Base-by-base conservation (phyloP, 2,113 vertebrate genomes). In the Rhinolophus sinicus region DNA sequence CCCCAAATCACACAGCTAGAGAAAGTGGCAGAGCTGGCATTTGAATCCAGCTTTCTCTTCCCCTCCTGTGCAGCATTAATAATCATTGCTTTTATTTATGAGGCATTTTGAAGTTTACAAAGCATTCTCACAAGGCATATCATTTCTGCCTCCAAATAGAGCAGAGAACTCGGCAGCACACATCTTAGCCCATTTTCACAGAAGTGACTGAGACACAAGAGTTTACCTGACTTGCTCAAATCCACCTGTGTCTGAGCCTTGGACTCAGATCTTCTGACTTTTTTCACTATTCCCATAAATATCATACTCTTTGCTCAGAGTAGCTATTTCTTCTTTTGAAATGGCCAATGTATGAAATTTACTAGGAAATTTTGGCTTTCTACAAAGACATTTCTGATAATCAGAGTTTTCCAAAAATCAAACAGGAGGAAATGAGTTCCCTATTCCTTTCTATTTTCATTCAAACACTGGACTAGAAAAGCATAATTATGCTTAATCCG, bases 291-390 rank as follows among this genome's bases (percentile, higher is more conserved):
- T 85, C 12, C 65, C 33, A 76, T 30, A 64, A 77, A 72, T 30
- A 82, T 12, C 28, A 9, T 16, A 3, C 13, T 76, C 52, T 54
- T 50, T 6, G 35, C 30, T 18, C 22, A 44, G 33, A 88, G 33
- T 40, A 89, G n/a, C 40, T 33, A 3, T 40, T 80, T 64, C 58
- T 70, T 75, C 50, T 40, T 85, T 82, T n/a, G 56, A 97, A 96
- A 87, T 78, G 54, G 88, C n/a, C 8, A 10, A n/a, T 28, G 24
- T 56, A 54, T 70, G 24, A 93, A 65, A 73, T 69, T 70, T 73
- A 73, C 81, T 80, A 22, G 33, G 62, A 81, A 22, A 11, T 40
- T 44, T 89, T 38, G 65, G 28, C 19, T 19, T 62, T 40, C 18
- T 35, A 84, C 70, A 50, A 76, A 72, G 58, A 56, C 21, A 40